A percentile compares a stretch with the other conserved stretches of the same genome.
phyloP scores from a whole-genome alignment of 2,113 vertebrate genomes.

The Tragelaphus imberbis region DNA sequence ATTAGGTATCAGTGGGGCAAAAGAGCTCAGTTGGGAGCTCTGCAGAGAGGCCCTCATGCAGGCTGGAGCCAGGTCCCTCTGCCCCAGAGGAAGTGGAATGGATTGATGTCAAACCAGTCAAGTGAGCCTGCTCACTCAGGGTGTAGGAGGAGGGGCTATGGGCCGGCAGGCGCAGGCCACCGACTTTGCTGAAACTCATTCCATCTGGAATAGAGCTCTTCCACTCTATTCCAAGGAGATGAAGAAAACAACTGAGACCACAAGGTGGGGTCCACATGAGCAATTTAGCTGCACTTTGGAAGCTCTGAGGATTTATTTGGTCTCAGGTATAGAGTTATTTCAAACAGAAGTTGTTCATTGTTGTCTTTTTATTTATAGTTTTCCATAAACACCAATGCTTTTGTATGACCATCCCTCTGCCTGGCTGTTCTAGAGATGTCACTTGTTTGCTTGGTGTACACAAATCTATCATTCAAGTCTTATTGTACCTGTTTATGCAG shows the following conservation, averaged over 20 bases:
- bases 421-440: not conserved
- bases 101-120: conserved; percentile 67
- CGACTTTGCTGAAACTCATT: not conserved
- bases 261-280: not conserved
- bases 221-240: not conserved
- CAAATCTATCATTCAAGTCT: not conserved
- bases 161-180: not conserved
- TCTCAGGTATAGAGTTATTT: conserved; percentile 1
- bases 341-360: not conserved
- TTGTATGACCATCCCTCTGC: not conserved
- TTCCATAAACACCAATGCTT: not conserved
- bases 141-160: not conserved
- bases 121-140: conserved; percentile 48
- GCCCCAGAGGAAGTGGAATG: conserved; percentile 62
- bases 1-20: conserved; percentile 59
- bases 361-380: not conserved
- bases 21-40: conserved; percentile 54
- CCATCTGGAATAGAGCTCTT: not conserved
- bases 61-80: conserved; percentile 9
- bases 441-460: not conserved
- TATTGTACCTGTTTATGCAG: not conserved
- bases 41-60: conserved; percentile 37
- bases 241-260: not conserved
- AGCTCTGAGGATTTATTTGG: not conserved
- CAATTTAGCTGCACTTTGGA: not conserved